Evolutionary conservation across 1,140 invertebrate species (phyloP).

Genomic region (Drosophila hydei): DNA sequence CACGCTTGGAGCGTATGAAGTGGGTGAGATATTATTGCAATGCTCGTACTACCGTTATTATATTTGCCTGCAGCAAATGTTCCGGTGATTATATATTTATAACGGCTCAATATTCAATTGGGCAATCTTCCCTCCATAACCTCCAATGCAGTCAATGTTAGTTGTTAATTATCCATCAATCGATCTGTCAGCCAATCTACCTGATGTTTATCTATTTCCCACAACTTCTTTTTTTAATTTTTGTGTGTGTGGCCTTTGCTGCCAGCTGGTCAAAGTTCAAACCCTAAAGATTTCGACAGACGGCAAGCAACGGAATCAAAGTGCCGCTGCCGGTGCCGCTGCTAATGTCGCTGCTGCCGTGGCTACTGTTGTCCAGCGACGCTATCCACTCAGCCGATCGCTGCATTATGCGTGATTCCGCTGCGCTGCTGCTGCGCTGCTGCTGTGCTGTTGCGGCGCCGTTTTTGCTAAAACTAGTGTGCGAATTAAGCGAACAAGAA

Average conservation of each 20-base stretch:
- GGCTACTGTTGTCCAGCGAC: neutral
- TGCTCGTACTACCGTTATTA: neutral
- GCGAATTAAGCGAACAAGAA: constrained; percentile 23
- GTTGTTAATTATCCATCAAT: constrained; percentile 44
- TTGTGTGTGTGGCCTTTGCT: constrained; percentile 21
- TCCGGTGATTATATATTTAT: neutral
- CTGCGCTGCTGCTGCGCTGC: neutral
- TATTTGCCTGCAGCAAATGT: constrained; percentile 2
- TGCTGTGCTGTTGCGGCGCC: neutral
- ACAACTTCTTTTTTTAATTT: neutral
- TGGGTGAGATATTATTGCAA: neutral
- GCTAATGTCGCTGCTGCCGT: neutral
- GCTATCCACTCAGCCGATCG: constrained; percentile 1
- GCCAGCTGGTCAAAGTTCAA: constrained; percentile 30
- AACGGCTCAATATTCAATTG: too few species aligned
- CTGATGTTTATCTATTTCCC: constrained; percentile 33
- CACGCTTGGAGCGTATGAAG: neutral
- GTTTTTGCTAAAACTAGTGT: constrained; percentile 10
- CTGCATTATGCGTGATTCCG: too few species aligned
- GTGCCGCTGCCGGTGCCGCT: constrained; percentile 18
- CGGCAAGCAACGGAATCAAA: constrained; percentile 30
- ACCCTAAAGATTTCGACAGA: constrained; percentile 22
- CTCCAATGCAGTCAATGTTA: neutral
- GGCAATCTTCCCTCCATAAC: too few species aligned
- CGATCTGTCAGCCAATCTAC: constrained; percentile 22